Percentiles rank a stretch among this genome's conserved stretches.
Evolutionary conservation across 2,888 invertebrate genomes (phyloP).

Genomic region (Palloptera scutellata): DNA sequence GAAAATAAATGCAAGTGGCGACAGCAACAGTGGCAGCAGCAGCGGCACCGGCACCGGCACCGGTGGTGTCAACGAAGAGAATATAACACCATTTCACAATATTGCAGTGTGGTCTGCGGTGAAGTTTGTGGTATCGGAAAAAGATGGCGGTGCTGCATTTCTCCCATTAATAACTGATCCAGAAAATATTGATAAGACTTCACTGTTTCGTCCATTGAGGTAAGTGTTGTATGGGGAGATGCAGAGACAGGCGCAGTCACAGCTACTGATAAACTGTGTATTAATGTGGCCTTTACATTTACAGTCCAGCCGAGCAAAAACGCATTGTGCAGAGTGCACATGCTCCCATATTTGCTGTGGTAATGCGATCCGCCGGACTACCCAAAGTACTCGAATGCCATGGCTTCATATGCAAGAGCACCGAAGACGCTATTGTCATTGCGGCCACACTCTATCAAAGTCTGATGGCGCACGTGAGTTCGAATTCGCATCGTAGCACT

Average conservation of each 20-base stretch:
- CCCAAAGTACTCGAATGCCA: conserved; percentile 87
- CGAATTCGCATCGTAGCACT: conserved; percentile 61
- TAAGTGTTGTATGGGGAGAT: conserved; percentile 34
- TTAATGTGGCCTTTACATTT: conserved; percentile 14
- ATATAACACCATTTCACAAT: conserved; percentile 84
- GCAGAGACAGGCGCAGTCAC: background rate
- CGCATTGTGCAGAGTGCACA: conserved; percentile 68
- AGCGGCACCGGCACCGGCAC: conserved; percentile 45
- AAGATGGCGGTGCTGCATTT: conserved; percentile 75
- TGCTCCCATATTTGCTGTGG: conserved; percentile 88
- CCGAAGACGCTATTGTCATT: conserved; percentile 90
- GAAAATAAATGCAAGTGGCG: conserved; percentile 64
- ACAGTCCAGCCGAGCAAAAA: conserved; percentile 60
- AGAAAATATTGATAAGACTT: conserved; percentile 77
- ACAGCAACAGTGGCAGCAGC: conserved; percentile 66
- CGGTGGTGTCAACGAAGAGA: conserved; percentile 41
- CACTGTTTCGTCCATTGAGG: conserved; percentile 69
- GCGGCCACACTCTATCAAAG: conserved; percentile 91
- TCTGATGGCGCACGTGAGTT: conserved; percentile 81
- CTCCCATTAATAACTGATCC: conserved; percentile 85
- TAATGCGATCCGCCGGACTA: conserved; percentile 80
- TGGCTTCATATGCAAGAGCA: conserved; percentile 87
- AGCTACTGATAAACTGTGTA: background rate
- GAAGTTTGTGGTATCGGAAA: conserved; percentile 78
- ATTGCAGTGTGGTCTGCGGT: conserved; percentile 95